Conservation (phyloP, 1,140 invertebrate genomes). For the Cheumatopsyche charites region DNA sequence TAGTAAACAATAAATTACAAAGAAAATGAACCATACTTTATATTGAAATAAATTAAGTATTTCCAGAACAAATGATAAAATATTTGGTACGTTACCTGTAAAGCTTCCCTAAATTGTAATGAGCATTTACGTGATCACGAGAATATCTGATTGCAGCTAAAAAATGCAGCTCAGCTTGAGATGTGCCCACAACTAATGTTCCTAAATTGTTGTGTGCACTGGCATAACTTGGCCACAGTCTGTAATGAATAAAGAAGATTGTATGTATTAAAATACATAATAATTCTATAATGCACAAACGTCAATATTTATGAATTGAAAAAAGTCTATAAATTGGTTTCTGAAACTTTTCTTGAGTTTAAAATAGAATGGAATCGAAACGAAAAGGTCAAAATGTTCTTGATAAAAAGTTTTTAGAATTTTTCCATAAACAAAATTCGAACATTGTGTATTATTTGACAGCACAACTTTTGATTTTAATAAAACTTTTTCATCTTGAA, state of each 20-base stretch:
- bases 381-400: background rate
- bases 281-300: background rate
- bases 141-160: constrained; percentile 75
- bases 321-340: background rate
- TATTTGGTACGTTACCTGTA: constrained; percentile 70
- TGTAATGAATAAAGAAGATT: constrained; percentile 55
- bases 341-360: no score
- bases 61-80: no score
- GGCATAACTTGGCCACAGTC: constrained; percentile 84
- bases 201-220: constrained; percentile 91
- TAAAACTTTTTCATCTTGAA: constrained; percentile 19
- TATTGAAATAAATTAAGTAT: background rate
- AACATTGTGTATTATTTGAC: constrained; percentile 14
- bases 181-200: constrained; percentile 70
- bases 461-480: constrained; percentile 24
- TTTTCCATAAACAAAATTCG: background rate
- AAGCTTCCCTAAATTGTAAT: constrained; percentile 85
- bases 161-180: constrained; percentile 78
- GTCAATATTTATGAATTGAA: background rate
- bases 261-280: background rate
- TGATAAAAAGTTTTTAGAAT: background rate
- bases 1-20: constrained; percentile 3
- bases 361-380: no score
- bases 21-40: no score
- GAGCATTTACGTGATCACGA: constrained; percentile 79